Evolutionary conservation across 2,888 invertebrate species (phyloP).

Genomic region (Rosalia funebris): DNA sequence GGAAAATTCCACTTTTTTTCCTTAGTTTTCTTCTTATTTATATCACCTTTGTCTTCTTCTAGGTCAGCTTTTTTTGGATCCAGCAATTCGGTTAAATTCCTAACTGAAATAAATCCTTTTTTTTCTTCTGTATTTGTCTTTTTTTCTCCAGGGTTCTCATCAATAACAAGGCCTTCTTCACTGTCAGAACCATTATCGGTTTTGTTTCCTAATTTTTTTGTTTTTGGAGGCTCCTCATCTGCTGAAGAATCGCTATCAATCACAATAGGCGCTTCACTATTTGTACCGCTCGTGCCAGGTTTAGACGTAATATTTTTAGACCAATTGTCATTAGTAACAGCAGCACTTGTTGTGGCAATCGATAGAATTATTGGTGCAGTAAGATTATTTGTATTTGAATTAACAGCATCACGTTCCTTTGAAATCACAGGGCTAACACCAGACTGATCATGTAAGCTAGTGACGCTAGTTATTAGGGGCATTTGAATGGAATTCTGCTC

Average conservation of each 20-base stretch:
- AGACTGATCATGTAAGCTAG: background rate
- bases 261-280: background rate
- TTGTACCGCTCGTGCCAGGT: background rate
- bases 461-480: slow-evolving; percentile 3
- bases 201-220: background rate
- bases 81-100: slow-evolving; percentile 1
- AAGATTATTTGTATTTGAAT: background rate
- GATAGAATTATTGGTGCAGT: background rate
- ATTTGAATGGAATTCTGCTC: too few species aligned
- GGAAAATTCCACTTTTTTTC: slow-evolving; percentile 11
- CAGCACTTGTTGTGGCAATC: background rate
- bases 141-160: slow-evolving; percentile 19
- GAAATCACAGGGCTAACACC: background rate
- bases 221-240: background rate
- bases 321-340: background rate
- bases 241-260: slow-evolving; percentile 20
- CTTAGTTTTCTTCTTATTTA: background rate
- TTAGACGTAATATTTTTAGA: background rate
- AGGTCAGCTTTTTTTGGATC: slow-evolving; percentile 2
- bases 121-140: background rate
- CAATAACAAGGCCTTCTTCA: slow-evolving; percentile 35
- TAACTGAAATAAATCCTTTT: background rate
- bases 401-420: too few species aligned
- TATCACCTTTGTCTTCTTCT: slow-evolving; percentile 1
- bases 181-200: slow-evolving; percentile 8